These are phyloP conservation scores for Morone chrysops DNA, from an alignment of 2,113 vertebrate species.

Conservation along the genomic window DNA sequence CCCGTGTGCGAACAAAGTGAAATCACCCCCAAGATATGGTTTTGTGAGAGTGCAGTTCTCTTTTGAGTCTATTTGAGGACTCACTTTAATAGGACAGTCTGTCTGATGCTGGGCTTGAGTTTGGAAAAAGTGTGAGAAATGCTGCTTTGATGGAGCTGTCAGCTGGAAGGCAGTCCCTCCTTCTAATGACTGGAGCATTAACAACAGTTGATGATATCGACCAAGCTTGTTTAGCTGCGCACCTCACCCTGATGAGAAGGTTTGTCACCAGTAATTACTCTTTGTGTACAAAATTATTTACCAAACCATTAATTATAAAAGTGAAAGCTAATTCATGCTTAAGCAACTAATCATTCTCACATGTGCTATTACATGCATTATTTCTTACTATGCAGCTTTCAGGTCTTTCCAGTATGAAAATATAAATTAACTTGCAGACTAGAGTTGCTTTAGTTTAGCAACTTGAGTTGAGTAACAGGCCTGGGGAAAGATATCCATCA, in stretches of 20 bases:
- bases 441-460: neutral
- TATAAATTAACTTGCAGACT: neutral
- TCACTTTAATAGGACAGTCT: constrained; percentile 21
- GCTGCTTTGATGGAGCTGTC: constrained; percentile 21
- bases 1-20: constrained; percentile 36
- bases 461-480: neutral
- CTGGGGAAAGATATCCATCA: neutral
- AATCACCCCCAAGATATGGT: constrained; percentile 24
- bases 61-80: constrained; percentile 42
- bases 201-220: constrained; percentile 6
- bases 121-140: constrained; percentile 25
- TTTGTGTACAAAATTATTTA: neutral
- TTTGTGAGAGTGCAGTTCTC: constrained; percentile 12
- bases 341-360: neutral
- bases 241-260: neutral
- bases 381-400: neutral
- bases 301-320: neutral
- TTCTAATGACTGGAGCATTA: constrained; percentile 9
- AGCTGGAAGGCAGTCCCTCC: neutral
- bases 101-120: constrained; percentile 4
- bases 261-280: neutral
- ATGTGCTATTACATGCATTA: neutral
- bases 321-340: neutral
- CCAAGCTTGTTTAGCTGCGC: neutral
- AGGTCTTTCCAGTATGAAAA: neutral